Percentiles rank a stretch among this genome's conserved stretches.
Evolutionary conservation across 1,140 invertebrate genomes (phyloP).

Genomic region (Nephotettix cincticeps): DNA sequence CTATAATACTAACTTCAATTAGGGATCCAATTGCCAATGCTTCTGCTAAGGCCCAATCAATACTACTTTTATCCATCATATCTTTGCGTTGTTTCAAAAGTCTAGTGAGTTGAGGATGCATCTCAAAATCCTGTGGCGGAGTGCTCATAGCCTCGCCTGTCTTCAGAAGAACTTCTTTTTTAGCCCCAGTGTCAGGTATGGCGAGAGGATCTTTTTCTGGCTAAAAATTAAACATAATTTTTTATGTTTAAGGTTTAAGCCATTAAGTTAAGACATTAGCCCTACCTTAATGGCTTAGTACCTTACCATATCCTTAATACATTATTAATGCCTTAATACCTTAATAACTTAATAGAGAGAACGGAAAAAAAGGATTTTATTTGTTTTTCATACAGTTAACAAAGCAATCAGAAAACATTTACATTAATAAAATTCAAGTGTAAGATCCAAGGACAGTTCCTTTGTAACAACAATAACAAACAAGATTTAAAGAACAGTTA

Average conservation of each 20-base stretch:
- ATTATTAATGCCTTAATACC: too few species aligned
- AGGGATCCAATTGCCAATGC: constrained; percentile 79
- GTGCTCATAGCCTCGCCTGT: constrained; percentile 68
- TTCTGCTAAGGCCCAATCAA: constrained; percentile 87
- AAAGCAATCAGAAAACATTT: too few species aligned
- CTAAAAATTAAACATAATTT: constrained; percentile 8
- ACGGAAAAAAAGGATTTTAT: too few species aligned
- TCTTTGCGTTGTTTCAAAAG: constrained; percentile 63
- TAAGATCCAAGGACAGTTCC: too few species aligned
- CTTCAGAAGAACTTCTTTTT: constrained; percentile 60
- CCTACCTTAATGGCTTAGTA: not conserved
- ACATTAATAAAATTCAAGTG: too few species aligned
- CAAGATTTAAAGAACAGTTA: too few species aligned
- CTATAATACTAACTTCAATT: constrained; percentile 54
- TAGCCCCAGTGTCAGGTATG: constrained; percentile 64
- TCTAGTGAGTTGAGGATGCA: constrained; percentile 61
- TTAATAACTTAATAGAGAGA: too few species aligned
- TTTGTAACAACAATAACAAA: too few species aligned
- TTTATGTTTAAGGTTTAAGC: not conserved
- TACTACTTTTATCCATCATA: constrained; percentile 61
- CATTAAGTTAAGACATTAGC: not conserved
- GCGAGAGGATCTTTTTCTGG: constrained; percentile 58
- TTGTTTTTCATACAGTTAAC: too few species aligned
- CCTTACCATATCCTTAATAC: too few species aligned
- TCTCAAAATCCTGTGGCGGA: constrained; percentile 62